Conservation (phyloP, 1,140 invertebrate genomes). For the Trachymyrmex cornetzi region DNA sequence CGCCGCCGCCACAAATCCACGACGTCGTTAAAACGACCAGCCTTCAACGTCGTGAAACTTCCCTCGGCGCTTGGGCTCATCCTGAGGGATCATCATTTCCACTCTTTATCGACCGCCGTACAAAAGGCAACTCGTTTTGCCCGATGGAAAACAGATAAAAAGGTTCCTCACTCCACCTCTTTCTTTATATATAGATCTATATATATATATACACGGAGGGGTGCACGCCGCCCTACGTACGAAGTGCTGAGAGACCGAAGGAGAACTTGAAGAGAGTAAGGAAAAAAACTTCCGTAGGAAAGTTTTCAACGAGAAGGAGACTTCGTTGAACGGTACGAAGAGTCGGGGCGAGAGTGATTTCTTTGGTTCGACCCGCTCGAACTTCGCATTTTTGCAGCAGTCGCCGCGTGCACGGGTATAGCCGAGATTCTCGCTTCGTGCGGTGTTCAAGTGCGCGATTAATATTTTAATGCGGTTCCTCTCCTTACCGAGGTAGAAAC, state of each 20-base stretch:
- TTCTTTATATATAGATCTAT: not conserved
- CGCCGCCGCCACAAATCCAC: constrained; percentile 46
- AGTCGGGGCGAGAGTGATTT: constrained; percentile 78
- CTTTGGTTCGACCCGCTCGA: constrained; percentile 73
- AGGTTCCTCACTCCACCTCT: constrained; percentile 55
- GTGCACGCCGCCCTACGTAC: not conserved
- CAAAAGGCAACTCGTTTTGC: constrained; percentile 80
- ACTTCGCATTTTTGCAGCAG: constrained; percentile 74
- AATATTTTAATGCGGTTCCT: constrained; percentile 51
- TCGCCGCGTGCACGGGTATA: not conserved
- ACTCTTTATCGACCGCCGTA: constrained; percentile 76
- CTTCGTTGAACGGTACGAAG: constrained; percentile 42
- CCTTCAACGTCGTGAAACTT: constrained; percentile 49
- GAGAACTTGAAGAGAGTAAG: not conserved
- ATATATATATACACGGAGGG: constrained; percentile 8
- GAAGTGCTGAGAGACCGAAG: not conserved
- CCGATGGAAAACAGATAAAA: constrained; percentile 80
- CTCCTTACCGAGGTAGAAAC: constrained; percentile 13
- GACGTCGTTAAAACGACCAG: constrained; percentile 66
- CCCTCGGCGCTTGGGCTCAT: constrained; percentile 50
- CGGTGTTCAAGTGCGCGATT: constrained; percentile 44
- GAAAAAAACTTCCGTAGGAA: constrained; percentile 78
- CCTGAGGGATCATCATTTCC: constrained; percentile 67
- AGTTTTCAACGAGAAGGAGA: constrained; percentile 76
- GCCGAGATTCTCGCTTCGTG: constrained; percentile 15